These are phyloP conservation scores for Calameuta pallipes DNA, from an alignment of 2,888 invertebrate genomes.

Conservation along the genomic window DNA sequence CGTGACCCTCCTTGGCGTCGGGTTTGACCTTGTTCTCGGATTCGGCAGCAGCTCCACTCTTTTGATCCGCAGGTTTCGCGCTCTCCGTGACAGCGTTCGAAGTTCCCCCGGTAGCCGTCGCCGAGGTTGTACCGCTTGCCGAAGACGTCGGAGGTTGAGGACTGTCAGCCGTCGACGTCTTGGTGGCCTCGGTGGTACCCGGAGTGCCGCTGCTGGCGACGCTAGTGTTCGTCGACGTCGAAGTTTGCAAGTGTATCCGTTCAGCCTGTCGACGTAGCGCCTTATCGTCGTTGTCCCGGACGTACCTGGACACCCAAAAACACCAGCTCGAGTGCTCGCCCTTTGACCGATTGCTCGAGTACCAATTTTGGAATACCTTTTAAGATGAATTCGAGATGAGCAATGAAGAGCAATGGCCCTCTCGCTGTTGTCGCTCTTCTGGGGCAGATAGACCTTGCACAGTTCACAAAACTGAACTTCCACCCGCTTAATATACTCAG, in stretches of 20 bases:
- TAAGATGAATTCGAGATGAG: conserved; percentile 79
- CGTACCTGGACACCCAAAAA: conserved; percentile 65
- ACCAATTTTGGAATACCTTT: conserved; percentile 64
- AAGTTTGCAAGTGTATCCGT: conserved; percentile 69
- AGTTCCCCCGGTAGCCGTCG: conserved; percentile 7
- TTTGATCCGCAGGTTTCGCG: conserved; percentile 62
- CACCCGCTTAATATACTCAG: conserved; percentile 81
- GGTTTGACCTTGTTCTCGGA: conserved; percentile 42
- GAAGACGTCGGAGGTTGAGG: conserved; percentile 12
- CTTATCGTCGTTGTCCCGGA: conserved; percentile 82
- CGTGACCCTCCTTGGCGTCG: conserved; percentile 36
- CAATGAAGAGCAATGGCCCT: conserved; percentile 79
- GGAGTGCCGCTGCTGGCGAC: conserved; percentile 32
- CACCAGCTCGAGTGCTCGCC: background rate
- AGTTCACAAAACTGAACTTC: conserved; percentile 85
- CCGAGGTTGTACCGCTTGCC: background rate
- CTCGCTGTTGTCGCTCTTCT: conserved; percentile 71
- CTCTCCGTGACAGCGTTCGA: conserved; percentile 31
- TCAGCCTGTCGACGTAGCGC: conserved; percentile 79
- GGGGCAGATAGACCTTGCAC: conserved; percentile 80
- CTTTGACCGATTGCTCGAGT: background rate
- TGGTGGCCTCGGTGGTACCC: conserved; percentile 29
- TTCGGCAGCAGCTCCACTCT: conserved; percentile 52
- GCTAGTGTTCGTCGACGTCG: conserved; percentile 44
- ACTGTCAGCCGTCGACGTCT: conserved; percentile 8